Conservation (phyloP, 2,888 invertebrate species). For the Frankliniella fusca region DNA sequence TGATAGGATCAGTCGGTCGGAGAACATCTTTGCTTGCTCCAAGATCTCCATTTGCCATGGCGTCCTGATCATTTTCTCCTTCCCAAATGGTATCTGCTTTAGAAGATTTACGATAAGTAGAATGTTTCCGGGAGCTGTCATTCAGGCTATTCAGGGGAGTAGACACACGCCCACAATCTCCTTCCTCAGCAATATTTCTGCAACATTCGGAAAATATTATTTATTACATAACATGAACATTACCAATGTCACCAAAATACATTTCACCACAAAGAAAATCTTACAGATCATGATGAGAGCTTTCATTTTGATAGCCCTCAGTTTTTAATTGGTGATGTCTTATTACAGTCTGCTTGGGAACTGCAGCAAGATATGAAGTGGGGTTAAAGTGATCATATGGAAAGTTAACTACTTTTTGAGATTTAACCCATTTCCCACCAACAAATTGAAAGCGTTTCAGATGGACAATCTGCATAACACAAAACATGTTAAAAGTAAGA, state of each 20-base stretch:
- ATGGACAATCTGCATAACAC: constrained; percentile 70
- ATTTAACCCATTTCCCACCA: constrained; percentile 89
- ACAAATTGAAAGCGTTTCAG: constrained; percentile 88
- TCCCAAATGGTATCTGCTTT: not conserved
- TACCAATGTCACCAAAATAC: not conserved
- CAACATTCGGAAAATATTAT: not conserved
- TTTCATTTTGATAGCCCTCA: constrained; percentile 40
- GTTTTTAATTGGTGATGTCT: constrained; percentile 50
- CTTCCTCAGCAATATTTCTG: constrained; percentile 2
- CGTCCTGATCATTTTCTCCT: not conserved
- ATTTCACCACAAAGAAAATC: not conserved
- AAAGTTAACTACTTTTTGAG: constrained; percentile 87
- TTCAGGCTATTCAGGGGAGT: not conserved
- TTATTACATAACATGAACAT: constrained; percentile 8
- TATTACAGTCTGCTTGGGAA: constrained; percentile 71
- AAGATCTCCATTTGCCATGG: constrained; percentile 17
- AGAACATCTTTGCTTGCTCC: constrained; percentile 2
- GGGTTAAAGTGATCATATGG: constrained; percentile 83
- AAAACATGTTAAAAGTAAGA: constrained; percentile 27
- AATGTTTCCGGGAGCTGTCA: not conserved
- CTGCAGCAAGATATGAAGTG: constrained; percentile 76
- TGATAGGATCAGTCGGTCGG: not conserved
- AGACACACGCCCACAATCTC: not conserved
- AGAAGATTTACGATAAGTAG: not conserved
- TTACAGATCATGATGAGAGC: not conserved